Base-by-base conservation (phyloP, 1,140 invertebrate genomes). In the Palaemon carinicauda region DNA sequence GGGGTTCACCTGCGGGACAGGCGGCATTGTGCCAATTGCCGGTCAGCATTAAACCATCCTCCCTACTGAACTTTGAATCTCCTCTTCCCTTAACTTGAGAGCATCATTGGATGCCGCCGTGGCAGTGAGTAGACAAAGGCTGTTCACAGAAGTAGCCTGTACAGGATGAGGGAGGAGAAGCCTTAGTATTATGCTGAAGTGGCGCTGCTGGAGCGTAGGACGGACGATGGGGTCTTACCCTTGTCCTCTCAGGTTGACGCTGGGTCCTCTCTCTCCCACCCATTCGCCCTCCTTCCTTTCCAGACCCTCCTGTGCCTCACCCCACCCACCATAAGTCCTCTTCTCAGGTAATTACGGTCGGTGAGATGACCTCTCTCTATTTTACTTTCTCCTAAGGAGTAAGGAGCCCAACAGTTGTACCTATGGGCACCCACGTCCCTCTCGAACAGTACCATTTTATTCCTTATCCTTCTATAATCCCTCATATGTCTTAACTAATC, bases 331-430 rank as follows among this genome's bases (percentile, higher is more conserved):
- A 41, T 41, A 41, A 41, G 65, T 31, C 65, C 65, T 31, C 14
- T 29, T 27, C 29, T 51, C 82, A 83, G 82, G 82, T 83, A 83
- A 83, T 83, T 53, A 53, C 73, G 82, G 71, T 73, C 52, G 24
- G 29, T 52, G 82, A 73, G 52, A 56, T 83, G 82, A 83, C 82
- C 82, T 83, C 82, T 83, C 82, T 83, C 82, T 83, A 83, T 31
- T 77, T 83, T 77, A 83, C 82, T 83, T 83, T 83, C 82, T 83
- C 82, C 74, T 53, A 83, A 27, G n/a, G n/a, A n/a, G n/a, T n/a
- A n/a, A 73, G 71, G 79, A 73, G 53, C 74, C 71, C 52, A 65
- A 83, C 33, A 75, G 73, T 33, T 50, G 31, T 21, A 50, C 2
- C 73, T 31, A 17, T n/a, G 31, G 73, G 73, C 51, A 21, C 41